These are phyloP conservation scores for Rhinophrynus dorsalis DNA, from an alignment of 2,797 vertebrate species.

Conservation along the genomic window DNA sequence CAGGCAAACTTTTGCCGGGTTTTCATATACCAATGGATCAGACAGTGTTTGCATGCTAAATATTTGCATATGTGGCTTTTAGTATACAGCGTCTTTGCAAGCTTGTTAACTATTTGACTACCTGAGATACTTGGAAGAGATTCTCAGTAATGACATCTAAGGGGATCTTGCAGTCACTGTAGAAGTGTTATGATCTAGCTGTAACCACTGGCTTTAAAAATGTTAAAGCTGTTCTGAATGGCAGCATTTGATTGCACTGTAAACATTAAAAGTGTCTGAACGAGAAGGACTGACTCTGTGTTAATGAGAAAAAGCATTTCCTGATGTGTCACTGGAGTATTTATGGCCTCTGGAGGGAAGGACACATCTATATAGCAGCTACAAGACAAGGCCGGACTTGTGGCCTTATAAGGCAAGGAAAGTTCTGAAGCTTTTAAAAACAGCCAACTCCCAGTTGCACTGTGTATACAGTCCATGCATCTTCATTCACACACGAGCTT, in stretches of 20 bases:
- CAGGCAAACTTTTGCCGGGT: no score
- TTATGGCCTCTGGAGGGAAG: constrained; percentile 25
- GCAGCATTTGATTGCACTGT: no score
- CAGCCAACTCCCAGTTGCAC: not conserved
- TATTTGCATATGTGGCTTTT: constrained; percentile 31
- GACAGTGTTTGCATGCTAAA: constrained; percentile 8
- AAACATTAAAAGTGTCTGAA: no score
- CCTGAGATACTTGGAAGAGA: not conserved
- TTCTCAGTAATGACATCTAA: not conserved
- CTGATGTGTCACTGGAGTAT: constrained; percentile 30
- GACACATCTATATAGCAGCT: constrained; percentile 8
- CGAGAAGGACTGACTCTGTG: no score
- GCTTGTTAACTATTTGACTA: not conserved
- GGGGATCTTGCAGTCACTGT: no score
- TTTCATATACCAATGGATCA: not conserved
- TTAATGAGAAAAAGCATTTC: constrained; percentile 15
- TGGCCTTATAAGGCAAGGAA: constrained; percentile 71
- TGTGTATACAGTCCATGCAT: not conserved
- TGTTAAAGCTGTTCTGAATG: no score
- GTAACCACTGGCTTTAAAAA: no score
- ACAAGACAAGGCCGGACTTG: constrained; percentile 55
- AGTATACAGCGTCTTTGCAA: no score
- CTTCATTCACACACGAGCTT: not conserved
- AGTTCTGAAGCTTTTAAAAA: constrained; percentile 16
- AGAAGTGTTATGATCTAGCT: no score